Percentiles rank a stretch among this genome's conserved stretches.
phyloP scores from a whole-genome alignment of 2,888 invertebrate genomes.

The Athalia circularis region DNA sequence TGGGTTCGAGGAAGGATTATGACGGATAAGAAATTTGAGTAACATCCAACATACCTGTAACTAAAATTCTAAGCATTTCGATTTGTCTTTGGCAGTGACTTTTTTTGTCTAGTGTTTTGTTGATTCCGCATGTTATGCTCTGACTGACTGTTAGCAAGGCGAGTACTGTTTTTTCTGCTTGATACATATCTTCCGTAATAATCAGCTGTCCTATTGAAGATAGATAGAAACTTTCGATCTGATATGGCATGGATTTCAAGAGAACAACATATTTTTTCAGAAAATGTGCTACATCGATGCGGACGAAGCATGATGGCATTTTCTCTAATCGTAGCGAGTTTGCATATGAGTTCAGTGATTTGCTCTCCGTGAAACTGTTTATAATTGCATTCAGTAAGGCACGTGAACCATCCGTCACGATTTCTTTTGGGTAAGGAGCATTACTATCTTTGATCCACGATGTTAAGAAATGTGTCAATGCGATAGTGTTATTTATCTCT shows the following conservation, averaged over 20 bases:
- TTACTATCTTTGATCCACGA: constrained; percentile 6
- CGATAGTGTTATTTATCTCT: constrained; percentile 1
- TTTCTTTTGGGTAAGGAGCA: constrained; percentile 32
- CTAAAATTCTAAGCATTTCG: not conserved
- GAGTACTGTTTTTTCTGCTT: not conserved
- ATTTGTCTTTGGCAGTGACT: not conserved
- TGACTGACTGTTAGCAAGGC: not conserved
- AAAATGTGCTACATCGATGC: not conserved
- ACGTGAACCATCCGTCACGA: constrained; percentile 42
- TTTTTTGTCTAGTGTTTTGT: not conserved
- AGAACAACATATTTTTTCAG: not conserved
- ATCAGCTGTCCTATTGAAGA: too few species aligned
- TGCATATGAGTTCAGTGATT: too few species aligned
- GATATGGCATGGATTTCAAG: not conserved
- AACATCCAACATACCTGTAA: not conserved
- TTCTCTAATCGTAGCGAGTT: too few species aligned
- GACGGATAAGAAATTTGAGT: not conserved
- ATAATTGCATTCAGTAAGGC: constrained; percentile 40
- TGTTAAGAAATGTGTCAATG: not conserved
- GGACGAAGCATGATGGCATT: not conserved
- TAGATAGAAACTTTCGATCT: too few species aligned
- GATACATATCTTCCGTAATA: too few species aligned
- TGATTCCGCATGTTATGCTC: not conserved
- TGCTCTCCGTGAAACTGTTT: not conserved
- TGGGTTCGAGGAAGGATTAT: not conserved